phyloP scores from a whole-genome alignment of 2,797 vertebrate species.

The Anomalospiza imberbis region DNA sequence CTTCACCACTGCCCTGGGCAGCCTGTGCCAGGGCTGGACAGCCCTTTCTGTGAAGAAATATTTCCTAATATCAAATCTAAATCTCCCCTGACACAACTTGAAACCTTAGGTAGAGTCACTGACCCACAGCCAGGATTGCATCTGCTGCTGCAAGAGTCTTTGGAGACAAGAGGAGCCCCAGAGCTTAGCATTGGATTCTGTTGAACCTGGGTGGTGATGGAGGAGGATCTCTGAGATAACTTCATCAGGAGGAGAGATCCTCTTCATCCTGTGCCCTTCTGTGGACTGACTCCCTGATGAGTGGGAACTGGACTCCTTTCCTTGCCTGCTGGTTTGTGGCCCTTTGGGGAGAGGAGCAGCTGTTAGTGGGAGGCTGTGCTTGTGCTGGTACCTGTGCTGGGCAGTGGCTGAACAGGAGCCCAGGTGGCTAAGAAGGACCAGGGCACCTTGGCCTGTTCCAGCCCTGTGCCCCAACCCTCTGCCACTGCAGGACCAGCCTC shows the following conservation, averaged over 20 bases:
- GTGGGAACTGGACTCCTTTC: background rate
- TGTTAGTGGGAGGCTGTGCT: background rate
- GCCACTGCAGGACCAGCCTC: background rate
- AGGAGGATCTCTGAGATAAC: background rate
- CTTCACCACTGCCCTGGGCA: background rate
- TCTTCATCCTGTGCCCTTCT: background rate
- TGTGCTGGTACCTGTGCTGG: background rate
- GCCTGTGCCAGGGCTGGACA: background rate
- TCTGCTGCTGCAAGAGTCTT: background rate
- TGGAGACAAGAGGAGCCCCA: background rate
- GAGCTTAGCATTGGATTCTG: fast-evolving
- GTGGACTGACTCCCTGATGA: background rate
- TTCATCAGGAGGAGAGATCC: background rate
- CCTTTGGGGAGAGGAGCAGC: background rate
- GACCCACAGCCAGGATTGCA: background rate
- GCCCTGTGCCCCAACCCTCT: background rate
- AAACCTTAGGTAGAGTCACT: background rate
- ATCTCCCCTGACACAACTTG: background rate
- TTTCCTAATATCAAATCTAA: background rate
- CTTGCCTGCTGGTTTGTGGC: background rate
- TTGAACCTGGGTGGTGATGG: background rate
- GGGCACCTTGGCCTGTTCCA: no score
- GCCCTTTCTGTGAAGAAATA: background rate
- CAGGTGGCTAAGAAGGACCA: no score
- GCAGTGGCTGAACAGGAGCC: background rate